Evolutionary conservation across 2,113 vertebrate genomes (phyloP).

Genomic region (Nestor notabilis): DNA sequence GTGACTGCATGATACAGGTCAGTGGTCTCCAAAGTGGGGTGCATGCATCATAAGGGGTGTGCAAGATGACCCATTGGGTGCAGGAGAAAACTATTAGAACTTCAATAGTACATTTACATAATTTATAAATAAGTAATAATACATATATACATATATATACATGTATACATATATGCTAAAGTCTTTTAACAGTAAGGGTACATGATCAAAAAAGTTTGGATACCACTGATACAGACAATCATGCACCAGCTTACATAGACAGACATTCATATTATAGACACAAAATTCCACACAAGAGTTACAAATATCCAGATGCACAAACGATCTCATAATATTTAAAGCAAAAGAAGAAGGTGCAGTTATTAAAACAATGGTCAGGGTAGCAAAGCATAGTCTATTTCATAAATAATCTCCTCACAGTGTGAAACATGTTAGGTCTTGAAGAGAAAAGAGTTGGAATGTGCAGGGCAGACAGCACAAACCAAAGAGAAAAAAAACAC

Average conservation of each 20-base stretch:
- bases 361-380: slow-evolving; percentile 36
- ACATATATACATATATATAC: not conserved
- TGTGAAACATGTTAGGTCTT: slow-evolving; percentile 64
- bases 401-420: slow-evolving; percentile 32
- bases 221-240: not conserved
- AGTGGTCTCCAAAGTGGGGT: not conserved
- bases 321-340: not conserved
- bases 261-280: not conserved
- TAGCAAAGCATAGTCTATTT: slow-evolving; percentile 38
- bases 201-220: not conserved
- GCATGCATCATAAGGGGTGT: not conserved
- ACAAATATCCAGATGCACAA: not conserved
- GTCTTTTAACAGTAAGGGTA: not conserved
- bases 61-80: not conserved
- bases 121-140: not conserved
- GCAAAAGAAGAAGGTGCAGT: not conserved
- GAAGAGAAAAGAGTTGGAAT: slow-evolving; percentile 68
- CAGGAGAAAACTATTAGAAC: not conserved
- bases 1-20: not conserved
- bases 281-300: not conserved
- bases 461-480: slow-evolving; percentile 61
- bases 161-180: not conserved
- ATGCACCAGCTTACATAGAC: not conserved
- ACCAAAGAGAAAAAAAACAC: slow-evolving; percentile 55
- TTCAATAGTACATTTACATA: not conserved